Conservation (phyloP, 2,113 vertebrate genomes). For the Glaucomys volans region DNA sequence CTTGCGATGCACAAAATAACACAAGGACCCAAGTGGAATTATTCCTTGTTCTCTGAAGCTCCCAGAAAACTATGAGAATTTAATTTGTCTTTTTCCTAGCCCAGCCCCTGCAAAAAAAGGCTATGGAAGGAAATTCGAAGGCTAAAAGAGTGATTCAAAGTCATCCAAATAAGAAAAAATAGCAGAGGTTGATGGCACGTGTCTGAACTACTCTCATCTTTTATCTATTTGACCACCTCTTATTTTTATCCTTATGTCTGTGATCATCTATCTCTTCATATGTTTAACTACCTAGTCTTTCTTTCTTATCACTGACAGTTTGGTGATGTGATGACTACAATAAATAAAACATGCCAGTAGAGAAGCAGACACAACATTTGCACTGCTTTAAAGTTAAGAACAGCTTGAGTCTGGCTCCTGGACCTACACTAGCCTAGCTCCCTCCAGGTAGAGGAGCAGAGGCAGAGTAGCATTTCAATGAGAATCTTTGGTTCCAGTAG, state of each 20-base stretch:
- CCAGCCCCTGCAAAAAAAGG: background rate
- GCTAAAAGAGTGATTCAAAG: background rate
- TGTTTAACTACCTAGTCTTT: background rate
- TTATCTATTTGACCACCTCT: background rate
- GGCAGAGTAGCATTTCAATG: background rate
- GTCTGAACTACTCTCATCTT: background rate
- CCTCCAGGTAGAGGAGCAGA: background rate
- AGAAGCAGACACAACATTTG: background rate
- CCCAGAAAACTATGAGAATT: background rate
- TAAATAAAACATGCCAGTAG: background rate
- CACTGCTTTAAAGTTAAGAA: background rate
- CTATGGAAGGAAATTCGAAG: background rate
- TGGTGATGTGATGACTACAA: background rate
- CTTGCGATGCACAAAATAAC: constrained; percentile 17
- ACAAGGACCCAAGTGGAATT: background rate
- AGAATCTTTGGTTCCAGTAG: background rate
- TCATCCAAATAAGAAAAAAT: background rate
- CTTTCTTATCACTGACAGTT: background rate
- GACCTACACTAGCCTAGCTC: background rate
- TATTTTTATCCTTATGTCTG: background rate
- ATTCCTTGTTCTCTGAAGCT: background rate
- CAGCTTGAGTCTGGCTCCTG: background rate
- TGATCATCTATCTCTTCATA: background rate
- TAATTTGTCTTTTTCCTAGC: background rate
- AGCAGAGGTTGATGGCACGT: background rate